Percentiles rank a stretch among this genome's conserved stretches.
phyloP scores from a whole-genome alignment of 2,888 invertebrate genomes.

The Agrochola lychnidis region DNA sequence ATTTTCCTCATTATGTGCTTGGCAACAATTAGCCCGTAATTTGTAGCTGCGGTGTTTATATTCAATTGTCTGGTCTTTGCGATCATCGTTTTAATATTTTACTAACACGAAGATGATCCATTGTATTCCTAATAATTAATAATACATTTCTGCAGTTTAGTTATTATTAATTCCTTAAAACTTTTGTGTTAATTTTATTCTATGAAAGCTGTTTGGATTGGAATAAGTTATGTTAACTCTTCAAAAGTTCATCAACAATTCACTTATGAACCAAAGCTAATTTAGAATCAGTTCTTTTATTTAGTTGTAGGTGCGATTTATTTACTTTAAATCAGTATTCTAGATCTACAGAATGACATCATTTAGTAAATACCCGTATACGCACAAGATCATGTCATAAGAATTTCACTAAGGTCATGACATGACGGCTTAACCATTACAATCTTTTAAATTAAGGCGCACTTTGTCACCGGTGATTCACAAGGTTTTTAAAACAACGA shows the following conservation, averaged over 20 bases:
- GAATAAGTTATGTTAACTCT: neutral
- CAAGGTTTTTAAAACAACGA: conserved; percentile 29
- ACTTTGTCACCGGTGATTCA: conserved; percentile 41
- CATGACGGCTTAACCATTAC: neutral
- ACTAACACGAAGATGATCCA: neutral
- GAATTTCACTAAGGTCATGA: conserved; percentile 29
- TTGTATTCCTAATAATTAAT: conserved; percentile 1
- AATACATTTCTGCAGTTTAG: neutral
- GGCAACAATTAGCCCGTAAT: conserved; percentile 28
- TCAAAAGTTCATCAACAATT: neutral
- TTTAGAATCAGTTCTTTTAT: neutral
- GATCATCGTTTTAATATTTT: conserved; percentile 1
- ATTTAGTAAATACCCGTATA: conserved; percentile 29
- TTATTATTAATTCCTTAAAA: neutral
- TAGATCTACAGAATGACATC: conserved; percentile 22
- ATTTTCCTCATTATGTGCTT: conserved; percentile 46
- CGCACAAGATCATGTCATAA: neutral
- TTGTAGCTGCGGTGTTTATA: neutral
- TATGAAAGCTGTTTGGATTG: neutral
- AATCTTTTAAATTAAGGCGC: conserved; percentile 21
- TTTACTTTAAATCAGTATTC: neutral
- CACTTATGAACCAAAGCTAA: neutral
- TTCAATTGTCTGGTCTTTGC: conserved; percentile 1
- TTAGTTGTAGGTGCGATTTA: neutral
- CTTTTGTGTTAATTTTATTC: neutral